phyloP scores from a whole-genome alignment of 53 echinoderm and acorn worm species.

The Antedon mediterranea region DNA sequence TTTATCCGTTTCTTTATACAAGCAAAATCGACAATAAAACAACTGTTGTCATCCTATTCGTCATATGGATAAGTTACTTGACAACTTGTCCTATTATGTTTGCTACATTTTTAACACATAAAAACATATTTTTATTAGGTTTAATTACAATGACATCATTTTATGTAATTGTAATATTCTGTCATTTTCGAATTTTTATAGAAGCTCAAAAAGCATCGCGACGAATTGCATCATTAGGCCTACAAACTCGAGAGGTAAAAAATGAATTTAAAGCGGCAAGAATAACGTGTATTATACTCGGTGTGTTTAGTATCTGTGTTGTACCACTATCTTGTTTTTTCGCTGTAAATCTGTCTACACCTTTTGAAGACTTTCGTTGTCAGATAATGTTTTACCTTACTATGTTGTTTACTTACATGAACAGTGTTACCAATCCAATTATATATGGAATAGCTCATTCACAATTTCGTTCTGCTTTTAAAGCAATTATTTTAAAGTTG shows the following conservation, averaged over 20 bases:
- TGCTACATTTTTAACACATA: not conserved
- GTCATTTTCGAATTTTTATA: not conserved
- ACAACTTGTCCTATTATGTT: not conserved
- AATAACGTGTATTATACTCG: not conserved
- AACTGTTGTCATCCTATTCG: too few relatives aligned
- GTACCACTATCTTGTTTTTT: not conserved
- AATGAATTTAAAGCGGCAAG: not conserved
- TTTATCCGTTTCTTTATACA: not conserved
- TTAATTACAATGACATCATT: not conserved
- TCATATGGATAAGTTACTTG: not conserved
- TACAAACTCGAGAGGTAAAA: not conserved
- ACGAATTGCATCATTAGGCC: not conserved
- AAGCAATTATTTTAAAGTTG: too few relatives aligned
- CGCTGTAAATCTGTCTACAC: not conserved
- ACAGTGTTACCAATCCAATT: too few relatives aligned
- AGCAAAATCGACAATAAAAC: not conserved
- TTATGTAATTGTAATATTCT: not conserved
- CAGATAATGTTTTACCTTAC: not conserved
- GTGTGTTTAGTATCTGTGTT: not conserved
- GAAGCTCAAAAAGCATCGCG: not conserved
- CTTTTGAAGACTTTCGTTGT: too few relatives aligned
- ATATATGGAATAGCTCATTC: too few relatives aligned
- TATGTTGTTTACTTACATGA: not conserved
- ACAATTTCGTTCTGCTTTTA: too few relatives aligned
- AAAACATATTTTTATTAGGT: not conserved